Evolutionary conservation across 2,797 vertebrate species (phyloP), one percentile per base, ranked within the genome.

Genomic region (Enteromius argenteus): DNA sequence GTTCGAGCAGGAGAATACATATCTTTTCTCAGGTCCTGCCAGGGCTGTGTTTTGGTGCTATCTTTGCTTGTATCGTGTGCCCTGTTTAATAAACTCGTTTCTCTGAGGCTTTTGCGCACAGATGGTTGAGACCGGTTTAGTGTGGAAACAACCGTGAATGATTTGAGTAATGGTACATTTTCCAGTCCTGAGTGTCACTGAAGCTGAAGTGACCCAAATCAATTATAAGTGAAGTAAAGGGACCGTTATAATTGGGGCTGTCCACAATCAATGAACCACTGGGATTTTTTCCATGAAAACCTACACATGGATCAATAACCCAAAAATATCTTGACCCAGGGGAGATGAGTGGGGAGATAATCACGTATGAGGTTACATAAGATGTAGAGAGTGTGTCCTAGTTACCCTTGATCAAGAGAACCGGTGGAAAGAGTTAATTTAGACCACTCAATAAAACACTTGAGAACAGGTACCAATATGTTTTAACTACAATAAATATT

Each of bases 301-400:
- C 66, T 84, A 74, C 74, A 56, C 62, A 75, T 72, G 67, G 77
- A 85, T 89, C 85, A 75, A 84, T 80, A 49, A 30, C 69, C 80
- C 71, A 87, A 87, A 90, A 92, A 90, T 90, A 91, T 72, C 86
- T 76, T 21, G 58, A 80, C 66, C 81, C 39, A 78, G 35, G 53
- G 71, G 58, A 86, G 53, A 78, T 68, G 69, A 71, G 71, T 84
- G 88, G 79, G 86, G 69, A 82, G 84, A 88, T 86, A 78, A 67
- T 66, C 74, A 62, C 44, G 53, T 64, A 79, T 74, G 51, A 75
- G 42, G 27, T 89, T 87, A 86, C 83, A 53, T 87, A 88, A 88
- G 62, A 68, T 46, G 68, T 58, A 13, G 37, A 53, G 21, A 80
- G 23, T 71, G 15, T 74, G 80, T 23, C 35, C 66, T 75, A 73